phyloP scores from a whole-genome alignment of 1,140 invertebrate species.

The Zaprionus capensis region DNA sequence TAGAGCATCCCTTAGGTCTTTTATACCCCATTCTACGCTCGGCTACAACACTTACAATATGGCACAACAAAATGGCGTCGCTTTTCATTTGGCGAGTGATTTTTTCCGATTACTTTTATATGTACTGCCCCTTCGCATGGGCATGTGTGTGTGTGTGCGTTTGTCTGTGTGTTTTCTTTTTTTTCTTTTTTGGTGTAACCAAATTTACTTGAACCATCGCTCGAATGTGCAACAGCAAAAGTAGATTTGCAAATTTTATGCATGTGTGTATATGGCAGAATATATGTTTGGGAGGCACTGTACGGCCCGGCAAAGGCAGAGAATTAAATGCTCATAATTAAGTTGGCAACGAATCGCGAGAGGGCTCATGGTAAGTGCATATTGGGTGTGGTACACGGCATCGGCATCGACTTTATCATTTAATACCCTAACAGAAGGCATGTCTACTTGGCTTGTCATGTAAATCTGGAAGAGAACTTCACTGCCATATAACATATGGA shows the following conservation, averaged over 20 bases:
- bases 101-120: constrained; percentile 56
- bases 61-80: constrained; percentile 36
- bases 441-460: background rate
- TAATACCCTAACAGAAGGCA: background rate
- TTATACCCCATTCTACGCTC: background rate
- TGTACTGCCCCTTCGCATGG: background rate
- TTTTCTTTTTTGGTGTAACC: constrained; percentile 21
- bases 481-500: no score
- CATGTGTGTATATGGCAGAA: constrained; percentile 38
- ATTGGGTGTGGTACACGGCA: background rate
- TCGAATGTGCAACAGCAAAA: constrained; percentile 29
- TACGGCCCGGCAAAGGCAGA: background rate
- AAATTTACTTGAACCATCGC: constrained; percentile 59
- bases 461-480: background rate
- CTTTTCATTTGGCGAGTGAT: constrained; percentile 48
- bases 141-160: constrained; percentile 4
- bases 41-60: background rate
- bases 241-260: constrained; percentile 62
- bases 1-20: background rate
- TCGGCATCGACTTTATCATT: background rate
- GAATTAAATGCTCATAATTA: constrained; percentile 38
- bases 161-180: no score
- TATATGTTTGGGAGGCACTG: constrained; percentile 1
- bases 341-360: constrained; percentile 19
- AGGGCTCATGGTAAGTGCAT: constrained; percentile 10